phyloP scores from a whole-genome alignment of 2,888 invertebrate genomes.

The Isoperla grammatica region DNA sequence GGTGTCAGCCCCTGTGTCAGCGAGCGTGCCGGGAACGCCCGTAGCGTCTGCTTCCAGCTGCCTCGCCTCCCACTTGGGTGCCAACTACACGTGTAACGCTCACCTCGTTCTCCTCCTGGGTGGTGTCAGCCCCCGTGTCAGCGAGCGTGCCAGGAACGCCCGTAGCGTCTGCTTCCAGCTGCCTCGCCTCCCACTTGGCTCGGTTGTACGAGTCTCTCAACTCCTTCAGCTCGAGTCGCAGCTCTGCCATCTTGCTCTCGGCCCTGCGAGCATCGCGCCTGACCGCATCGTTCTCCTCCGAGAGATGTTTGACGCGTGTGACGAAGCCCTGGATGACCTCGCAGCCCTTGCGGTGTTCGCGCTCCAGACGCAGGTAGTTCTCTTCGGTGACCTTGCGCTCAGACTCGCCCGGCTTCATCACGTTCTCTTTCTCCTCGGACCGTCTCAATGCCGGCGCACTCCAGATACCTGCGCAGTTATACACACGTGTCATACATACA shows the following conservation, averaged over 20 bases:
- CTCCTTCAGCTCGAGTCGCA: conserved; percentile 31
- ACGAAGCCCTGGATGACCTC: conserved; percentile 54
- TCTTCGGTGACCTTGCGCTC: no score
- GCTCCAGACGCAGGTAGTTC: conserved; percentile 24
- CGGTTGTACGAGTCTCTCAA: conserved; percentile 34
- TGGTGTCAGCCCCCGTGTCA: conserved; percentile 35
- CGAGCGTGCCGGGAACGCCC: conserved; percentile 17
- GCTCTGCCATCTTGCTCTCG: conserved; percentile 37
- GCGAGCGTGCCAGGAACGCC: conserved; percentile 19
- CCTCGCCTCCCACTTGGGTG: no score
- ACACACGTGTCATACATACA: no score
- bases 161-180: conserved; percentile 18
- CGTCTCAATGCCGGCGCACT: no score
- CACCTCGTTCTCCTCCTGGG: conserved; percentile 38
- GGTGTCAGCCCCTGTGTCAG: conserved; percentile 35
- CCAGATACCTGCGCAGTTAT: no score
- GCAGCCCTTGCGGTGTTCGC: conserved; percentile 51
- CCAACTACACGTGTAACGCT: no score
- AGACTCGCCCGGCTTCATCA: no score
- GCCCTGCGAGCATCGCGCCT: conserved; percentile 38
- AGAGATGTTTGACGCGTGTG: conserved; percentile 51
- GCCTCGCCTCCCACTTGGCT: conserved; percentile 34
- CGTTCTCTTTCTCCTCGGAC: no score
- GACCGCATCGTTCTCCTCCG: conserved; percentile 41
- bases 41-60: no score